Conservation (phyloP, 1,140 invertebrate genomes). For the Pogonomyrmex californicus region DNA sequence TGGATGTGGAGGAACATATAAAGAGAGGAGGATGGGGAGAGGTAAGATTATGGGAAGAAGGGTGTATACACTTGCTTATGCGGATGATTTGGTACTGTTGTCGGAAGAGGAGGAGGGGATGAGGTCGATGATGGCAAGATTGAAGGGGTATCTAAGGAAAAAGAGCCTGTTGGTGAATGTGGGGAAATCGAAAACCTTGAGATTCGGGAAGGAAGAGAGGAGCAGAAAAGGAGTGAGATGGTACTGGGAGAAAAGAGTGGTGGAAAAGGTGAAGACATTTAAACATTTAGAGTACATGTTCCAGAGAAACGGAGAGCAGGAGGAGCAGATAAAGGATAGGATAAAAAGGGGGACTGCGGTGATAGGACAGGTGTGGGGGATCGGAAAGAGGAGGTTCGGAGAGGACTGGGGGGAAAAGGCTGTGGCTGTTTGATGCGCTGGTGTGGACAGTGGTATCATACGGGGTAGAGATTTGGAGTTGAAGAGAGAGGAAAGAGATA, state of each 20-base stretch:
- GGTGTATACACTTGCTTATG: background rate
- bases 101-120: background rate
- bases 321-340: too few relatives aligned
- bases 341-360: too few relatives aligned
- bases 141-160: too few relatives aligned
- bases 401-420: too few relatives aligned
- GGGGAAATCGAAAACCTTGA: background rate
- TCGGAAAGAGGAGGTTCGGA: background rate
- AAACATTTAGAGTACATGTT: background rate
- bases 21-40: background rate
- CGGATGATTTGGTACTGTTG: background rate
- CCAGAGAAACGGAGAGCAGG: too few relatives aligned
- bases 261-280: background rate
- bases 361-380: too few relatives aligned
- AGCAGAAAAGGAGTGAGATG: background rate
- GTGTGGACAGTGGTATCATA: background rate
- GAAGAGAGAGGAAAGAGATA: background rate
- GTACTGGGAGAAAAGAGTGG: background rate
- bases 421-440: background rate
- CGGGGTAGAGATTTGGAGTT: background rate
- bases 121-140: too few relatives aligned
- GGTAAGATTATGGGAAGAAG: background rate
- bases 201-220: background rate
- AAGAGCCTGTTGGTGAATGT: too few relatives aligned
- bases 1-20: background rate